Evolutionary conservation across 2,113 vertebrate species (phyloP), one percentile per base, ranked within the genome.

Genomic region (Ceuthmochares aereus): DNA sequence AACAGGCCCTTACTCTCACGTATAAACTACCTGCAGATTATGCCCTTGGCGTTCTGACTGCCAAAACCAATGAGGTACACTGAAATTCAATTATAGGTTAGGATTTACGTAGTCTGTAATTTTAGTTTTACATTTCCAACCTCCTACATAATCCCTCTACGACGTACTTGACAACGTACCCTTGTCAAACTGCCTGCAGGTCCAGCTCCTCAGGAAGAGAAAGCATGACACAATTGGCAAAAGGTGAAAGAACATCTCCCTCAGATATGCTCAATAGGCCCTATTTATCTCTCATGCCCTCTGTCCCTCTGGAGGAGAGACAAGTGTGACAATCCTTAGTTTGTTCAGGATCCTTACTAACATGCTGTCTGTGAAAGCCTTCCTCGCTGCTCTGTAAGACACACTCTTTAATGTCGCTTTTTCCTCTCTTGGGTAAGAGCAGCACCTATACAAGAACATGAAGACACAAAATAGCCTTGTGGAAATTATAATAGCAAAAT

Each of bases 161-260:
- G 32, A 30, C 0, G 0, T 26, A 25, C 32, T 63, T 74, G 80
- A 34, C n/a, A 42, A 27, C 0, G 13, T 6, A 14, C 17, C 58
- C 84, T 84, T 68, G 66, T 69, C 40, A 63, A 12, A 22, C 34
- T 25, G 60, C 26, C 77, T 60, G 10, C 25, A 32, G 32, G 37
- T 81, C 73, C 56, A 22, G 47, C 52, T 91, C 49, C 56, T 86
- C 37, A 4, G 70, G 25, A 84, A 40, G 21, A 60, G 52, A 58
- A 36, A 43, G 52, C 21, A 10, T 9, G 45, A 32, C 56, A 56
- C 34, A 27, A 21, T 17, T 0, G 8, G 18, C 27, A 34, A 16
- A 32, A 59, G 40, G 54, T 17, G n/a, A 68, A 73, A 78, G 49
- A n/a, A 43, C 27, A 34, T 30, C 25, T 68, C 49, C 20, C 26